phyloP scores from a whole-genome alignment of 2,888 invertebrate genomes.

The Stenolophus ochropezus region DNA sequence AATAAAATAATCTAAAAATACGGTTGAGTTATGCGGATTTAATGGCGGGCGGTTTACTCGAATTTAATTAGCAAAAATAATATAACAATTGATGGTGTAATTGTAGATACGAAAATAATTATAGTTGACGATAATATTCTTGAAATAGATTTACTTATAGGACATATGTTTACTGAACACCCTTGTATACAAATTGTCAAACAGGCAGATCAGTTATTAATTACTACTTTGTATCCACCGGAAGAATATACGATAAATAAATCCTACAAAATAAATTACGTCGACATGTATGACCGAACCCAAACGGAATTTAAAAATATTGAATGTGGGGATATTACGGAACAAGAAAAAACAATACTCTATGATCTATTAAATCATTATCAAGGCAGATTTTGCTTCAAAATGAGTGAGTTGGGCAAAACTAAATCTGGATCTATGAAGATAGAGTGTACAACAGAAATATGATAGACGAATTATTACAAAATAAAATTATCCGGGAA shows the following conservation, averaged over 20 bases:
- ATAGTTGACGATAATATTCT: neutral
- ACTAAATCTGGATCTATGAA: neutral
- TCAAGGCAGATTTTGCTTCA: neutral
- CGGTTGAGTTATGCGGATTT: neutral
- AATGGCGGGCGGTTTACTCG: neutral
- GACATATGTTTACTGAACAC: neutral
- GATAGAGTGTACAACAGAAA: conserved; percentile 1
- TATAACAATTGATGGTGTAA: neutral
- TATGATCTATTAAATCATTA: neutral
- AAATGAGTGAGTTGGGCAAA: conserved; percentile 10
- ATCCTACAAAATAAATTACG: too few species aligned
- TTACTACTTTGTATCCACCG: neutral
- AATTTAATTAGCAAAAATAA: neutral
- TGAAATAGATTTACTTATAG: neutral
- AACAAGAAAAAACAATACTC: neutral
- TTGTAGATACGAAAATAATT: neutral
- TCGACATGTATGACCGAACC: too few species aligned
- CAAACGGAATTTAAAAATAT: too few species aligned
- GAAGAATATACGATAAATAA: too few species aligned
- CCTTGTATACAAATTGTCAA: neutral
- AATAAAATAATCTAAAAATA: neutral
- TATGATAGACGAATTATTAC: conserved; percentile 52
- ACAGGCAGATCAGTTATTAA: neutral
- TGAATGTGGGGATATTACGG: too few species aligned
- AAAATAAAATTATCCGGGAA: conserved; percentile 53